Base-by-base conservation (phyloP, 2,888 invertebrate species). In the Cephus rjabovi region DNA sequence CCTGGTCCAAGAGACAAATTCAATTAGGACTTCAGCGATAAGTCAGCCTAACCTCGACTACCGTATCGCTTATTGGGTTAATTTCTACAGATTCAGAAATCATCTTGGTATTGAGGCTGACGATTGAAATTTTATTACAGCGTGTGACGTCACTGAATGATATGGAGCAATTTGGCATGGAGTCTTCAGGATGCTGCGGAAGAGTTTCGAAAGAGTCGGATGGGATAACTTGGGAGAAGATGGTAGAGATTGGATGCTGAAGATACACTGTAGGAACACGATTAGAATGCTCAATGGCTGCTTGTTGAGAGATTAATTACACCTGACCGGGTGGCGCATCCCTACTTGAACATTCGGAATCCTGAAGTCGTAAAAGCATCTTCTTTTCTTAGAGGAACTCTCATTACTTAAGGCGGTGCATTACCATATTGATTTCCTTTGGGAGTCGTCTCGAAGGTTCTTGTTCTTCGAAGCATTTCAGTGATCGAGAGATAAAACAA, bases 401-500 rank as follows among this genome's bases (percentile, higher is more conserved):
- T 88, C 88, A 88, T 89, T 89, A 88, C 87, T 87, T 86, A 86
- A 86, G 82, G 84, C 83, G 79, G 81, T 81, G 82, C 86, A 89
- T 89, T 89, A 89, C 85, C 89, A 89, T 88, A 88, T 89, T 88
- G 88, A 89, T 89, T 88, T 87, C 86, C 86, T 84, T 80, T 73
- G 85, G 85, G 87, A 83, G 86, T 86, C 87, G 83, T 87, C 87
- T 84, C 82, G 80, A 83, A 87, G 82, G 74, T 84, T 76, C 76
- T 80, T 76, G 78, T 73, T 79, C 75, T 81, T 81, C 12, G 31
- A 4, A 33, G 33, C 11, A 9, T 71, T 31, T 4, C 15, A 3
- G 33, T 56, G 56, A 23, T 74, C 56, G 35, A 40, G 77, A 40
- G 34, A 74, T 70, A 34, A 73, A 77, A 79, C 69, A 75, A 79